Evolutionary conservation across 2,888 invertebrate species (phyloP).

Genomic region (Latrodectus hesperus): DNA sequence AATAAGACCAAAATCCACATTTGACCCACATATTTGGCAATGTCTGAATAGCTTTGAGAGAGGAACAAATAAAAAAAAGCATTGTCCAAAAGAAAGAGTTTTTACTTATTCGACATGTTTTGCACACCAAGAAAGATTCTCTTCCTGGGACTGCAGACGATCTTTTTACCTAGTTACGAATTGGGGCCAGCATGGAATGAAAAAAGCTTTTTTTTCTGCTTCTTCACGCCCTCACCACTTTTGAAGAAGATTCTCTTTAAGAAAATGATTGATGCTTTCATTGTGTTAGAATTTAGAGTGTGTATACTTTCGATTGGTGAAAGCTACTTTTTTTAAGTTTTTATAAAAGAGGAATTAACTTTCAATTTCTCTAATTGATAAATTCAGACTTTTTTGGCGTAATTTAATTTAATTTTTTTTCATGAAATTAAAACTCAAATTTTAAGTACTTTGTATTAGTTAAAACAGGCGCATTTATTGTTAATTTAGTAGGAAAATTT

Average conservation of each 20-base stretch:
- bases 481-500: no score
- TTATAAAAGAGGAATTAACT: background rate
- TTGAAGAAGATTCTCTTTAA: conserved; percentile 45
- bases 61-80: conserved; percentile 24
- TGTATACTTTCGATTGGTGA: conserved; percentile 10
- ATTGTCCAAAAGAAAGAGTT: conserved; percentile 56
- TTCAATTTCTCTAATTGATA: background rate
- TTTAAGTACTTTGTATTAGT: no score
- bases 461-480: no score
- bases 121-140: conserved; percentile 38
- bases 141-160: conserved; percentile 18
- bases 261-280: conserved; percentile 6
- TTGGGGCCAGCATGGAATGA: conserved; percentile 46
- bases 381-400: no score
- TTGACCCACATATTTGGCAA: conserved; percentile 59
- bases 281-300: conserved; percentile 46
- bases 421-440: no score
- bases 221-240: conserved; percentile 10
- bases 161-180: conserved; percentile 45
- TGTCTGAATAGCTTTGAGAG: conserved; percentile 41
- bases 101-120: conserved; percentile 56
- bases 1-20: conserved; percentile 22
- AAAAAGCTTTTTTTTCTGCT: conserved; percentile 4
- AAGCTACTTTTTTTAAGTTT: conserved; percentile 13
- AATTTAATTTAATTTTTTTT: no score